Percentiles rank a stretch among this genome's conserved stretches.
These are phyloP conservation scores for Prinia subflava DNA, from an alignment of 2,113 vertebrate species.

Conservation along the genomic window DNA sequence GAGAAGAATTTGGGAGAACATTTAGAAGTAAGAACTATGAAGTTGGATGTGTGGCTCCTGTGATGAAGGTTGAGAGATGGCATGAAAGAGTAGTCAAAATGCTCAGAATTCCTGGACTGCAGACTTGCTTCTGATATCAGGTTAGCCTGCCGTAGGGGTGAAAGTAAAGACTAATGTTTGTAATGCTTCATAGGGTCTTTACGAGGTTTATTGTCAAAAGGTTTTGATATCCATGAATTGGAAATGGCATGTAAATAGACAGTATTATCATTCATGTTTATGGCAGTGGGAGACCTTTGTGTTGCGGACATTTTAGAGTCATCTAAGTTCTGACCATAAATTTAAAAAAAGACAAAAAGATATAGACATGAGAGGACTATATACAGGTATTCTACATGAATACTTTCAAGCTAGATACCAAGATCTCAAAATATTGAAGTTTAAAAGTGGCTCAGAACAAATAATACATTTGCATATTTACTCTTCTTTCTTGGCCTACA, in stretches of 20 bases:
- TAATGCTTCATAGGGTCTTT: not conserved
- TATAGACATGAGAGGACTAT: fast-evolving
- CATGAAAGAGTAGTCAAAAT: not conserved
- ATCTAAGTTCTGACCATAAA: not conserved
- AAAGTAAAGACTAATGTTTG: not conserved
- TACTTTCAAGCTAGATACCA: not conserved
- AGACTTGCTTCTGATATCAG: not conserved
- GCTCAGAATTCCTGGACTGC: not conserved
- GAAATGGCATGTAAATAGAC: not conserved
- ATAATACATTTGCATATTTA: not conserved
- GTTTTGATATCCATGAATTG: not conserved
- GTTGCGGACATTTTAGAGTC: not conserved
- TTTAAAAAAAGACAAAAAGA: not conserved
- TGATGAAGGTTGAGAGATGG: not conserved
- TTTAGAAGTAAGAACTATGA: not conserved
- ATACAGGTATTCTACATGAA: not conserved
- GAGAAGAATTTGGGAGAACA: not conserved
- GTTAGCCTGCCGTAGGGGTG: not conserved
- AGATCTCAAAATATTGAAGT: not conserved
- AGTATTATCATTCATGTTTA: not conserved
- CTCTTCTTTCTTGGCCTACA: not conserved
- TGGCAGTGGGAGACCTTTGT: not conserved
- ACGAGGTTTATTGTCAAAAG: not conserved
- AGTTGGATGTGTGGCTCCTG: not conserved
- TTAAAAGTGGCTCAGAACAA: not conserved